phyloP scores from a whole-genome alignment of 2,888 invertebrate species.

The Protophormia terraenovae region DNA sequence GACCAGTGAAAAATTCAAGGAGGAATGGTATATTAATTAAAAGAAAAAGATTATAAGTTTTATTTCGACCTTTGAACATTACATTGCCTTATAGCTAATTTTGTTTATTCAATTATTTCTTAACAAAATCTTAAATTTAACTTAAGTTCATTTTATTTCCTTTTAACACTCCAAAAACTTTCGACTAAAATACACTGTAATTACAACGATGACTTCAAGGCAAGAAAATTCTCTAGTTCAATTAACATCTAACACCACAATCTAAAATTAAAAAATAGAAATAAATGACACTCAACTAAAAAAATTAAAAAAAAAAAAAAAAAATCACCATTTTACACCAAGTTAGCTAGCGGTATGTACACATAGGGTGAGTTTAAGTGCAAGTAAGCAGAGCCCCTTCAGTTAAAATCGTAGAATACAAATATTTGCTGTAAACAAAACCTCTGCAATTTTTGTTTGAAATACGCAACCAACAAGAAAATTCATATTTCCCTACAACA shows the following conservation, averaged over 20 bases:
- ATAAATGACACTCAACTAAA: background rate
- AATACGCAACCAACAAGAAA: conserved; percentile 54
- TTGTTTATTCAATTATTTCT: background rate
- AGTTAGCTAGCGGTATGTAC: background rate
- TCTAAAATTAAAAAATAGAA: conserved; percentile 48
- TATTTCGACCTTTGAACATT: too few species aligned
- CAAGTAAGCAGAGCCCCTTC: background rate
- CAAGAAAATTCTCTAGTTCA: conserved; percentile 37
- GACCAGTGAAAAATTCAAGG: too few species aligned
- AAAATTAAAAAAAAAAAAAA: background rate
- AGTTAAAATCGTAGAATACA: conserved; percentile 34
- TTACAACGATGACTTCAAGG: background rate
- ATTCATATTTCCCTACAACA: conserved; percentile 54
- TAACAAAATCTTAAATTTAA: background rate
- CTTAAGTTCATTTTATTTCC: background rate
- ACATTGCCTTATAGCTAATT: background rate
- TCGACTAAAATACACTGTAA: background rate
- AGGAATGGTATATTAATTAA: too few species aligned
- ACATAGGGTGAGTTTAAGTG: conserved; percentile 11
- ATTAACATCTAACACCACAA: conserved; percentile 47
- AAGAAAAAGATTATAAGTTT: too few species aligned
- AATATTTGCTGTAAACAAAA: conserved; percentile 54
- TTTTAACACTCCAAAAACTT: background rate
- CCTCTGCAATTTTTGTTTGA: conserved; percentile 42
- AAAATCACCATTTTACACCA: background rate